Evolutionary conservation across 2,888 invertebrate genomes (phyloP), one percentile per base, ranked within the genome.

Genomic region (Meganola albula): DNA sequence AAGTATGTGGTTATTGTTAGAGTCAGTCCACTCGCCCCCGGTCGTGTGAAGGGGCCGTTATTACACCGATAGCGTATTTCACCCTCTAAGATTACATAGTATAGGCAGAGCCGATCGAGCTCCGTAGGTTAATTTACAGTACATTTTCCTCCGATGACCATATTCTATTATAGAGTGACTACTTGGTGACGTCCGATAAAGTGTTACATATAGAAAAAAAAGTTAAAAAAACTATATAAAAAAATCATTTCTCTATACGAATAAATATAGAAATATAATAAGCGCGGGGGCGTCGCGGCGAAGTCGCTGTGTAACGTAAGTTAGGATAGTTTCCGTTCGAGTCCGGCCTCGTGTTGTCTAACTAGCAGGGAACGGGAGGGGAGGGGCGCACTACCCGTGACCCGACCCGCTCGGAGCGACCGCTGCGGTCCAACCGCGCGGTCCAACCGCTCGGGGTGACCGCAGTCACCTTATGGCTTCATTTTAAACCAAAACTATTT

Each of bases 131-230:
- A 64, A 67, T 65, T 72, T 68, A 67, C 70, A 68, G 49, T 74
- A 74, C 71, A 68, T 68, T 74, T 63, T 66, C 65, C 66, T 73
- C 67, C 58, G 59, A 55, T 63, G 63, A 74, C 65, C 69, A 53
- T 66, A 58, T 64, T 46, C 48, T 49, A 40, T 63, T n/a, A 70
- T 73, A 70, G 63, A 58, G 65, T 63, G 69, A 65, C 62, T n/a
- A n/a, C n/a, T 77, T 73, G 74, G 74, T 65, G 69, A 73, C 83
- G 83, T 84, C 83, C 83, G 76, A 68, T 74, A 71, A 68, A 63
- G 54, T 69, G 64, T 72, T 74, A 75, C 66, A 71, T 74, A 74
- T 67, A 75, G 66, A 68, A 66, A 67, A 69, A 74, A 70, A 67
- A 67, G 60, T 71, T 65, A 66, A 67, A 73, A 74, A 69, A 72